Conservation (phyloP, 2,113 vertebrate genomes). For the Lophotis ruficrista region DNA sequence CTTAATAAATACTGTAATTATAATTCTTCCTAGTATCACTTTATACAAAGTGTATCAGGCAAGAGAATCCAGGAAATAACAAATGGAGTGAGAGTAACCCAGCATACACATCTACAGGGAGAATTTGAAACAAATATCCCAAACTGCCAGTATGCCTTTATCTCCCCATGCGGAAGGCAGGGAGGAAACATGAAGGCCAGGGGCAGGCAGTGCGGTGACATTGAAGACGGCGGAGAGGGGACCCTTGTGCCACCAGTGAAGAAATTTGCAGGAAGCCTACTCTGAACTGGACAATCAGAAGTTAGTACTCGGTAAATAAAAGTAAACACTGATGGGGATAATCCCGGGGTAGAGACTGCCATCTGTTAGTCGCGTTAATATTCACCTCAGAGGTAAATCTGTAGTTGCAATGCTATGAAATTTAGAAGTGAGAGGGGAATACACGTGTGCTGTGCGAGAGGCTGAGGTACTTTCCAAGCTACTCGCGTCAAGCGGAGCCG, state of each 20-base stretch:
- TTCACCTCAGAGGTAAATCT: background rate
- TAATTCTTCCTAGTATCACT: background rate
- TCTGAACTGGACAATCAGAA: background rate
- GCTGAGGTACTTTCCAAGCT: background rate
- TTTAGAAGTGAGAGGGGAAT: background rate
- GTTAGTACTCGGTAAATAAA: background rate
- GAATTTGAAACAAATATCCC: background rate
- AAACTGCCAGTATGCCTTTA: background rate
- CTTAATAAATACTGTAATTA: background rate
- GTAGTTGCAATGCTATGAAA: background rate
- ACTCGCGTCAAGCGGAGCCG: too few species aligned
- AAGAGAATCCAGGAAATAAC: background rate
- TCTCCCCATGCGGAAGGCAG: background rate
- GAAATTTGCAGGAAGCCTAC: background rate
- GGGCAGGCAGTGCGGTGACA: background rate
- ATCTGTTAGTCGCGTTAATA: background rate
- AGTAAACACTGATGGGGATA: background rate
- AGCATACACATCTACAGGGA: background rate
- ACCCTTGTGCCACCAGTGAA: background rate
- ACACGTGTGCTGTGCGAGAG: background rate
- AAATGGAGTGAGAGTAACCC: background rate
- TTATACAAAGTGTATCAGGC: background rate
- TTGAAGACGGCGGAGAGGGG: background rate
- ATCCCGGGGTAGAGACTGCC: background rate
- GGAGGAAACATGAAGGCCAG: background rate